phyloP scores from a whole-genome alignment of 1,140 invertebrate species.

The Zaprionus inermis region DNA sequence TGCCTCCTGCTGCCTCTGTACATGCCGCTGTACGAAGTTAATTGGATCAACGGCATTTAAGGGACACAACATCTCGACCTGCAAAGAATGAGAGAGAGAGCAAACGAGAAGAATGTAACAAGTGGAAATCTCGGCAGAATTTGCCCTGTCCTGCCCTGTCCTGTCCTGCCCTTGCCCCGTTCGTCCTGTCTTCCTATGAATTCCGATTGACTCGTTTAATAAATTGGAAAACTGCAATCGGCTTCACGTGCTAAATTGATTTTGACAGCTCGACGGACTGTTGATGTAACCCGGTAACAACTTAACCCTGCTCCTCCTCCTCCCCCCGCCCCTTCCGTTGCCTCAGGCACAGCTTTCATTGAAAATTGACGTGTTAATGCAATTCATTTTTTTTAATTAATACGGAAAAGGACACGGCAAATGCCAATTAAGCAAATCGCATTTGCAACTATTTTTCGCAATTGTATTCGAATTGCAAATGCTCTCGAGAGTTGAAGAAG shows the following conservation, averaged over 20 bases:
- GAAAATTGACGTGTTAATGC: constrained; percentile 75
- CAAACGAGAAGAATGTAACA: constrained; percentile 31
- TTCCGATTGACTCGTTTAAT: constrained; percentile 36
- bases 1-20: constrained; percentile 31
- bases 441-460: not conserved
- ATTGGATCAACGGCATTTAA: constrained; percentile 83
- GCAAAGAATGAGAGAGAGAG: constrained; percentile 16
- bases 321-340: not conserved
- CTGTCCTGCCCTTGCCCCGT: not conserved
- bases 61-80: constrained; percentile 83
- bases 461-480: constrained; percentile 2
- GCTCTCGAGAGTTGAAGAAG: not conserved
- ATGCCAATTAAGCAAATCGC: constrained; percentile 46
- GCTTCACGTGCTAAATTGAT: constrained; percentile 64
- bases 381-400: constrained; percentile 71
- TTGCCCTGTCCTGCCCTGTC: not conserved
- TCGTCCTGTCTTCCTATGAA: not conserved
- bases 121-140: constrained; percentile 40
- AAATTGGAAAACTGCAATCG: constrained; percentile 45
- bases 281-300: constrained; percentile 52
- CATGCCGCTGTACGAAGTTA: constrained; percentile 76
- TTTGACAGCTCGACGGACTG: constrained; percentile 54
- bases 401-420: constrained; percentile 38
- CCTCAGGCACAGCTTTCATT: constrained; percentile 11
- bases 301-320: not conserved